Conservation (phyloP, 1,140 invertebrate genomes). For the Papilio xuthus region DNA sequence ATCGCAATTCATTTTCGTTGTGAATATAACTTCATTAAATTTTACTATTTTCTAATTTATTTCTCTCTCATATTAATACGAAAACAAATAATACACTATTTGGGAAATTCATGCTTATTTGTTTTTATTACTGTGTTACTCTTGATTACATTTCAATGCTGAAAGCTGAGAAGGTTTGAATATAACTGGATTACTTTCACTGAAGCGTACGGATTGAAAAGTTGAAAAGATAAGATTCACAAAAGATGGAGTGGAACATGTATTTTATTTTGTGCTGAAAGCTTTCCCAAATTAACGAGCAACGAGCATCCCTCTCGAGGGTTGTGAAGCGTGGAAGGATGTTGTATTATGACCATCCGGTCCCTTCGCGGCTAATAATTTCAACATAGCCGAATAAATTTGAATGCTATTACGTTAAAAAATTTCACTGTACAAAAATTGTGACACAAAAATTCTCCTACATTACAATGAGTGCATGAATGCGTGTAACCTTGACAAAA, state of each 20-base stretch:
- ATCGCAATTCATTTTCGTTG: not conserved
- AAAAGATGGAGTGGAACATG: not conserved
- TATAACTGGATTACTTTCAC: slow-evolving; percentile 15
- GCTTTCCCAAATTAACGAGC: slow-evolving; percentile 30
- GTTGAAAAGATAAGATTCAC: slow-evolving; percentile 16
- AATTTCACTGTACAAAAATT: not conserved
- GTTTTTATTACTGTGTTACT: not conserved
- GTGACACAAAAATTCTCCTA: not conserved
- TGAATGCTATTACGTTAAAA: not conserved
- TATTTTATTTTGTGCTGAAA: slow-evolving; percentile 26
- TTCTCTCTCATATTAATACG: not conserved
- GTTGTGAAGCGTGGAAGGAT: slow-evolving; percentile 8
- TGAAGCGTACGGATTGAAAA: slow-evolving; percentile 15
- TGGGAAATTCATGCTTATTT: not conserved
- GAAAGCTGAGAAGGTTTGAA: not conserved
- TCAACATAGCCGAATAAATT: not conserved
- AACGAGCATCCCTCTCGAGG: slow-evolving; percentile 24
- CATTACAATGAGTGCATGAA: not conserved
- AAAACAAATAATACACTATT: not conserved
- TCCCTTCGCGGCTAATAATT: not conserved
- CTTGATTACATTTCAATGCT: not conserved
- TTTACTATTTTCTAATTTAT: not conserved
- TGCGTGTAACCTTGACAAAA: not conserved
- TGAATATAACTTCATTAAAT: not conserved
- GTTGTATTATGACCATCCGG: slow-evolving; percentile 8